Base-by-base conservation (phyloP, 1,140 invertebrate genomes). In the Drosophila sechellia region DNA sequence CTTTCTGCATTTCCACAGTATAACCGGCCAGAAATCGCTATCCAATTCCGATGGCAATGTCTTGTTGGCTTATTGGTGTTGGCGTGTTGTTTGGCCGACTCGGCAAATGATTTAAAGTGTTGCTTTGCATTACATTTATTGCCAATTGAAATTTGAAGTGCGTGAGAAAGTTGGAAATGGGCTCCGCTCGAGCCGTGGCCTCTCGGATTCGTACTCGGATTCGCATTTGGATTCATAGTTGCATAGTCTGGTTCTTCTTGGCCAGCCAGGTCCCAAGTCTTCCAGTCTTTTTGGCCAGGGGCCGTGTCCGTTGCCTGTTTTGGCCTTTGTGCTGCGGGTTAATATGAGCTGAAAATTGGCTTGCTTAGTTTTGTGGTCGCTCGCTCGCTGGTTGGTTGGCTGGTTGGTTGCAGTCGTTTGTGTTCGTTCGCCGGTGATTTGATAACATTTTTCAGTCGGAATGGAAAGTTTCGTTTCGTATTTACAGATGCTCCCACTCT, bases 111-210 rank as follows among this genome's bases (percentile, higher is more conserved):
- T 91, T 91, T 91, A 91, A 91, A 91, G 90, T 91, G 90, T 91
- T 91, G 90, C 90, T 81, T 91, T 91, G 90, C 90, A 91, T 91
- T 91, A 91, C 90, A 91, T 91, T 91, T 91, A 91, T 91, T 91
- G 90, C 90, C 90, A 90, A 91, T 91, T 91, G 90, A 91, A 91
- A 91, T 90, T 90, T 91, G 90, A 91, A 91, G 90, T 91, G 90
- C 90, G 90, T 91, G 90, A 91, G 90, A 91, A 91, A 91, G 90
- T 91, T 81, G 81, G 77, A 87, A 87, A 87, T 81, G 72, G 70
- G 56, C 72, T 79, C 34, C 22, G 40, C 63, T 68, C 58, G 61
- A 57, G 49, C 43, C 52, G 52, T 22, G 45, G 58, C 20, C 56
- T 46, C 22, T 25, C 11, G 50, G 27, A 25, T 60, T 13, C 37